Base-by-base conservation (phyloP, 2,888 invertebrate species). In the Pilophorus perplexus region DNA sequence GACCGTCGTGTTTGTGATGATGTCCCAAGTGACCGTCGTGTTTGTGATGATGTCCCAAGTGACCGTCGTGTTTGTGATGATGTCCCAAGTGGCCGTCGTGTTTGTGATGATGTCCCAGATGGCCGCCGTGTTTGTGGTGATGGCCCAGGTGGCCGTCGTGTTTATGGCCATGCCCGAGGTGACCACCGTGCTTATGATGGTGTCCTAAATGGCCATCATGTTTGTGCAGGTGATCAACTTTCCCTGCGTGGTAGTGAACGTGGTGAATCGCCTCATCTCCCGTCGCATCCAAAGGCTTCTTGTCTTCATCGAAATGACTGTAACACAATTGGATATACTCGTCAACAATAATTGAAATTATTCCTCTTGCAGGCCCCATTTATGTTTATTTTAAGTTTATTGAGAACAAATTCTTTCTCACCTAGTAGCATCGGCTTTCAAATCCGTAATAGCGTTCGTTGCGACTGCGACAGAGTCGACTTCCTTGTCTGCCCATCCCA, bases 151-250 rank as follows among this genome's bases (percentile, higher is more conserved):
- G 71, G 3, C 73, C 73, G 12, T 69, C 65, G 48, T 73, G 73
- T 22, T 73, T 69, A 42, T 74, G 74, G 3, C 66, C 68, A 64
- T 74, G 74, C 16, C 72, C 73, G 10, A 70, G 70, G 46, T 71
- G 71, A 3, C 74, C 74, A 44, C 71, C 70, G 66, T 74, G 74
- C 33, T 73, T 72, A 64, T 74, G 74, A 8, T 69, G 71, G 38
- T 72, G 72, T 4, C 67, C 68, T 4, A 67, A 68, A 50, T 72
- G 71, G 16, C 72, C 72, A 55, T 67, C 68, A 50, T 72, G 72
- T 42, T 72, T 69, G 46, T 72, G 72, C n/a, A 52, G 20, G 25
- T 64, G 52, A 44, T 64, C 50, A 25, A 64, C 52, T 33, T 52
- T 54, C 16, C 64, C 64, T 25, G 52, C 38, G 40, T 64, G 64